phyloP scores from a whole-genome alignment of 2,888 invertebrate species.

The Panorpa germanica region DNA sequence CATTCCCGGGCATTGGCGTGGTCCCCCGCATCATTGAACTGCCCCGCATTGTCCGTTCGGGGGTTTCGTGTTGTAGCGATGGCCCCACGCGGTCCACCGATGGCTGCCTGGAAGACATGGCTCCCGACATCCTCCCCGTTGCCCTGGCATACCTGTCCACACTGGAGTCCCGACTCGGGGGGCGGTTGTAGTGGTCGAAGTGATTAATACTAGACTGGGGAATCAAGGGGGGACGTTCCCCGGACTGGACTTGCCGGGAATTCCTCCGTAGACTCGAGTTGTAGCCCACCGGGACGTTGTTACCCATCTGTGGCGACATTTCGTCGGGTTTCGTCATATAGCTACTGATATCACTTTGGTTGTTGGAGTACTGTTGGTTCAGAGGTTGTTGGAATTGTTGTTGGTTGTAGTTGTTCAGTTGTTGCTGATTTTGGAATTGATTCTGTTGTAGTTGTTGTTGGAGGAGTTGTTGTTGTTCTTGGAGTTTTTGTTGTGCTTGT shows the following conservation, averaged over 20 bases:
- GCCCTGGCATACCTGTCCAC: slow-evolving; percentile 65
- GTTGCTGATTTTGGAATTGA: not conserved
- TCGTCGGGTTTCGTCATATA: slow-evolving; percentile 11
- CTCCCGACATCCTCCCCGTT: slow-evolving; percentile 32
- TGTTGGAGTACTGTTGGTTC: slow-evolving; percentile 11
- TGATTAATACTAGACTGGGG: slow-evolving; percentile 65
- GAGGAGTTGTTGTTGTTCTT: slow-evolving; percentile 18
- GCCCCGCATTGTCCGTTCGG: slow-evolving; percentile 28
- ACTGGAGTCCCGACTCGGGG: slow-evolving; percentile 74
- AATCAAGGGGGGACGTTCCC: slow-evolving; percentile 28
- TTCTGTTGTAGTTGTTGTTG: slow-evolving; percentile 15
- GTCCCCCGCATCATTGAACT: slow-evolving; percentile 31
- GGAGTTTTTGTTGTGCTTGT: slow-evolving; percentile 15
- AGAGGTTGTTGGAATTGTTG: slow-evolving; percentile 14
- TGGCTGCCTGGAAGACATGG: slow-evolving; percentile 50
- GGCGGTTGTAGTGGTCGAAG: slow-evolving; percentile 86
- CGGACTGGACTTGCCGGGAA: slow-evolving; percentile 27
- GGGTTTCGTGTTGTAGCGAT: slow-evolving; percentile 20
- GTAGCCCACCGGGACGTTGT: slow-evolving; percentile 17
- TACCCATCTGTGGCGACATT: slow-evolving; percentile 4
- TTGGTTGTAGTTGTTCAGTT: slow-evolving; percentile 3
- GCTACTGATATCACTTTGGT: slow-evolving; percentile 11
- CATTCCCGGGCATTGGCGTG: slow-evolving; percentile 36
- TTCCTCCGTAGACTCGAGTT: slow-evolving; percentile 27
- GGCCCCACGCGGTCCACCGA: slow-evolving; percentile 46